A percentile compares a stretch with the other conserved stretches of the same genome.
These are phyloP conservation scores for human (Homo sapiens) DNA, from an alignment of 2,113 vertebrate species.

Conservation along the genomic window DNA sequence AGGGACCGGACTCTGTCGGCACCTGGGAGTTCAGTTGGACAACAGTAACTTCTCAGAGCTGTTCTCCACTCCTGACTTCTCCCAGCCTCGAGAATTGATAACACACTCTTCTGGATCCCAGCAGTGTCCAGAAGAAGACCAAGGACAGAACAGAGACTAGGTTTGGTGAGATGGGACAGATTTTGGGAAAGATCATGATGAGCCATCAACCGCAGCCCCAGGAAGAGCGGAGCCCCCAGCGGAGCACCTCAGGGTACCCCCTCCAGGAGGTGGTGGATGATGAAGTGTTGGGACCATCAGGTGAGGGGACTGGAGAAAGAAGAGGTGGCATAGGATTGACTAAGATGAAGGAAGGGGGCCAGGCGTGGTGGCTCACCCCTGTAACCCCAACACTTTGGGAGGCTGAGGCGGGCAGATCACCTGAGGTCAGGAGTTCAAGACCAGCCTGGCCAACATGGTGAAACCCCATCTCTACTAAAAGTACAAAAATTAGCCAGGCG, in stretches of 20 bases:
- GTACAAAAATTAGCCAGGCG: too few relatives aligned
- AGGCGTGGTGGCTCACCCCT: too few relatives aligned
- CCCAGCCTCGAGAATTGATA: background rate
- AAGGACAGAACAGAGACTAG: background rate
- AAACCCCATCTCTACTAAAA: too few relatives aligned
- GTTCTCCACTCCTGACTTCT: background rate
- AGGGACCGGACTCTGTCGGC: background rate
- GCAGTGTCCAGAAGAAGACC: background rate
- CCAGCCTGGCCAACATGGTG: too few relatives aligned
- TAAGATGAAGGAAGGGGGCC: background rate
- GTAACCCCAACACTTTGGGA: too few relatives aligned
- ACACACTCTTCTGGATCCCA: background rate
- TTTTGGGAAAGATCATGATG: background rate
- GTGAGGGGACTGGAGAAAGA: background rate
- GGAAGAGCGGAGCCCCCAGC: background rate
- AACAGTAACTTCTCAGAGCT: background rate
- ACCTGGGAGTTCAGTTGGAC: background rate
- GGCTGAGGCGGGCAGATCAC: too few relatives aligned
- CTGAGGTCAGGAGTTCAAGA: too few relatives aligned
- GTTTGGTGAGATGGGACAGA: background rate
- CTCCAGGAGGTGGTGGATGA: background rate
- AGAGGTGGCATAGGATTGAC: background rate
- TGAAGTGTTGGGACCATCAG: background rate
- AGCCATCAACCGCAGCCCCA: accelerated
- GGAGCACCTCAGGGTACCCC: too few relatives aligned